Percentiles rank a stretch among this genome's conserved stretches.
phyloP scores from a whole-genome alignment of 2,113 vertebrate genomes.

The Trogon surrucura region DNA sequence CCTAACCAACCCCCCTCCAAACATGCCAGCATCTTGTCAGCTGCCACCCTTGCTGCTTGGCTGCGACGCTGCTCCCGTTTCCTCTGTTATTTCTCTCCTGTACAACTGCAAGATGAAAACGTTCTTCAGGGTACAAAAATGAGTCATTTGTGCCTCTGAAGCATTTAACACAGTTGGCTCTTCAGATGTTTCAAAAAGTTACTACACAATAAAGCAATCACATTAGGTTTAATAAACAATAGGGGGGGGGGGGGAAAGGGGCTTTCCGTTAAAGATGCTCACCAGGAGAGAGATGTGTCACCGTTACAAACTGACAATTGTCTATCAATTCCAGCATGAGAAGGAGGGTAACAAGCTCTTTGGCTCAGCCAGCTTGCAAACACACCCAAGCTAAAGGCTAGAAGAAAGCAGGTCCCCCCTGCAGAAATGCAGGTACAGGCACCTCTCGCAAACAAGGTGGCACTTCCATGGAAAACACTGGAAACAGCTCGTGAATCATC shows the following conservation, averaged over 20 bases:
- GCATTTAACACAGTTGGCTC: neutral
- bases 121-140: neutral
- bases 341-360: neutral
- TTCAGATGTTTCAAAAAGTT: neutral
- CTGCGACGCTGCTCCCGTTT: rapidly evolving
- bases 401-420: neutral
- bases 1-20: neutral
- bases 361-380: neutral
- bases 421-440: rapidly evolving
- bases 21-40: neutral
- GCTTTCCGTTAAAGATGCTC: neutral
- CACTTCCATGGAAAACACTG: rapidly evolving
- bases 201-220: neutral
- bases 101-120: neutral
- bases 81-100: neutral
- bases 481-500: rapidly evolving
- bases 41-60: neutral
- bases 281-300: neutral
- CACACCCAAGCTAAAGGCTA: too few relatives aligned
- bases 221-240: neutral
- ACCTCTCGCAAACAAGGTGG: neutral
- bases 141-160: neutral
- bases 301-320: neutral
- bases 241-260: neutral
- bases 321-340: neutral